Conservation (phyloP, 2,888 invertebrate genomes). For the Rhagium mordax region DNA sequence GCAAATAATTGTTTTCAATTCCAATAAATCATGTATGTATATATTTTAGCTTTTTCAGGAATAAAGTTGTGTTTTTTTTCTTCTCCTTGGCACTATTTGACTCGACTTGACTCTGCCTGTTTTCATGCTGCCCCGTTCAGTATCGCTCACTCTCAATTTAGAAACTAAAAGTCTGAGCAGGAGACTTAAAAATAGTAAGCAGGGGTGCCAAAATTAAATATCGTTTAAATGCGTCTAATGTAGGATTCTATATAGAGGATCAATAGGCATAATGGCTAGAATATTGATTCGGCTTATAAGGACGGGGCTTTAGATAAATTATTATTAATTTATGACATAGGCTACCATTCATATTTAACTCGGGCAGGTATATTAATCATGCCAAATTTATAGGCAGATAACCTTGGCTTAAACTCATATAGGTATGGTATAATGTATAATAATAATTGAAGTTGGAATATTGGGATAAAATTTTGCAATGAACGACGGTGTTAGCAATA, state of each 20-base stretch:
- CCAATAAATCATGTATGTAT: no score
- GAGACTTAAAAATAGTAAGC: slow-evolving; percentile 25
- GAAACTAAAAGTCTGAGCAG: slow-evolving; percentile 10
- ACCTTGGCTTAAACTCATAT: no score
- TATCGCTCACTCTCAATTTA: slow-evolving; percentile 12
- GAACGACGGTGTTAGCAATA: no score
- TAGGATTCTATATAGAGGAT: slow-evolving; percentile 9
- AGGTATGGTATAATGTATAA: no score
- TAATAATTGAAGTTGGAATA: not conserved
- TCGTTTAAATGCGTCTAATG: slow-evolving; percentile 21
- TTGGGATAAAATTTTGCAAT: not conserved
- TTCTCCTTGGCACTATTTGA: no score
- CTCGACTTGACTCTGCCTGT: not conserved
- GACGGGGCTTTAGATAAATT: slow-evolving; percentile 28
- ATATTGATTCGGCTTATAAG: slow-evolving; percentile 19
- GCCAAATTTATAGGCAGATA: slow-evolving; percentile 11
- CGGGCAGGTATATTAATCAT: slow-evolving; percentile 6
- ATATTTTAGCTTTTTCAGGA: no score
- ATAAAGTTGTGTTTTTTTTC: no score
- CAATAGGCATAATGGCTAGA: slow-evolving; percentile 18
- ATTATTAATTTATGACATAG: slow-evolving; percentile 24
- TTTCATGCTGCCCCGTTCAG: not conserved
- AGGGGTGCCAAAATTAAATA: slow-evolving; percentile 29
- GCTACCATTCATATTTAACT: slow-evolving; percentile 15
- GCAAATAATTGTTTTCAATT: no score